A percentile compares a stretch with the other conserved stretches of the same genome.
phyloP scores from a whole-genome alignment of 2,888 invertebrate genomes.

The Dynastes maya region DNA sequence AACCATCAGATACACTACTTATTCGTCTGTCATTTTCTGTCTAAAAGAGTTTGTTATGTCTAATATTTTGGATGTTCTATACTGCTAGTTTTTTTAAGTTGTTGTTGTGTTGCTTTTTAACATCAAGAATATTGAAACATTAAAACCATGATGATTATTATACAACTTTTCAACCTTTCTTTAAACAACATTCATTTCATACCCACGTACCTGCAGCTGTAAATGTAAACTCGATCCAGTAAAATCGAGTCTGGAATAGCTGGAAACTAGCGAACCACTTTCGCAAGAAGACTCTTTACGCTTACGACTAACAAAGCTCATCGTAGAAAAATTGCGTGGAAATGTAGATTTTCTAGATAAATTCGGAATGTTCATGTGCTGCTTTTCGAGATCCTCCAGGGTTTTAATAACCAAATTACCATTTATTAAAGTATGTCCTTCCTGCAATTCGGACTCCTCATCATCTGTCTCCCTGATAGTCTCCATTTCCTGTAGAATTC shows the following conservation, averaged over 20 bases:
- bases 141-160: constrained; percentile 7
- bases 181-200: not conserved
- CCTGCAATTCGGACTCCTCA: constrained; percentile 75
- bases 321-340: constrained; percentile 68
- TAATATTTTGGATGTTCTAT: constrained; percentile 25
- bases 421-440: constrained; percentile 65
- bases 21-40: constrained; percentile 49
- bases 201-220: constrained; percentile 73
- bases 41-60: constrained; percentile 39
- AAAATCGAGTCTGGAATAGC: constrained; percentile 83
- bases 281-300: constrained; percentile 61
- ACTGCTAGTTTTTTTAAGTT: not conserved
- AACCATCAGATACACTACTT: constrained; percentile 55
- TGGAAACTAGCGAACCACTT: constrained; percentile 81
- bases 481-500: constrained; percentile 76
- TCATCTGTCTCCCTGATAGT: constrained; percentile 79
- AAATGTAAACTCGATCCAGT: constrained; percentile 82
- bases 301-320: constrained; percentile 65
- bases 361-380: constrained; percentile 59
- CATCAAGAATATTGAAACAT: not conserved
- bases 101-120: not conserved
- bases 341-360: constrained; percentile 67
- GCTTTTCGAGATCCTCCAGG: constrained; percentile 65
- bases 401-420: constrained; percentile 63
- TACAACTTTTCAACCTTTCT: not conserved